Base-by-base conservation (phyloP, 2,888 invertebrate genomes). In the Brachypalpus laphriformis region DNA sequence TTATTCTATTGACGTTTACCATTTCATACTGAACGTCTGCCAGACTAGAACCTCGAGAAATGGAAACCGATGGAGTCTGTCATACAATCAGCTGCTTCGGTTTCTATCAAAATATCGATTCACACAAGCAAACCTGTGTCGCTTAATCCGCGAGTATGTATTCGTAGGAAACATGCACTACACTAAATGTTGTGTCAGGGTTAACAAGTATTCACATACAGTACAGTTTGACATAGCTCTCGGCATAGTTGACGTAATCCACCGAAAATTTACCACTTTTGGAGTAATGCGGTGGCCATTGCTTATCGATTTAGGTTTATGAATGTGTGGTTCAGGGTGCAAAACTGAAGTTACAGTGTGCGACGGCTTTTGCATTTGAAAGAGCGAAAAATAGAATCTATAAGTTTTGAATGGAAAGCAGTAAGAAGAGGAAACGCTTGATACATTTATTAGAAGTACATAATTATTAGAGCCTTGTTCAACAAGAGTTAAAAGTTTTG, bases 121-220 rank as follows among this genome's bases (percentile, higher is more conserved):
- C 28, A 31, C 51, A 25, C 20, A 57, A n/a, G 18, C 3, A 25
- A 22, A 45, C n/a, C 45, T 42, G 14, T 18, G 7, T 31, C 1
- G 37, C 40, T 6, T 40, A 6, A 40, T 16, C 5, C 8, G 6
- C 11, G 20, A 9, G 16, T 7, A n/a, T 51, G 72, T 51, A 40
- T 49, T 57, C 20, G 70, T 61, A 16, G 6, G 11, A 5, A 20
- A 34, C 14, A 18, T 51, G 9, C 22, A 31, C 6, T 9, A 4
- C 31, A 20, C 5, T 42, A 20, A 28, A 37, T 47, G n/a, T 47
- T 63, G 47, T 76, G 57, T 76, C 82, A 82, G 70, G 82, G 82
- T 76, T 68, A 76, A 54, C 74, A 76, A 47, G 68, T 70, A 42
- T 71, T 63, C 14, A 6, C 31, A 22, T 25, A 49, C 7, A 42